Percentiles rank a stretch among this genome's conserved stretches.
phyloP scores from a whole-genome alignment of 2,888 invertebrate species.

The Campoplex capitator region DNA sequence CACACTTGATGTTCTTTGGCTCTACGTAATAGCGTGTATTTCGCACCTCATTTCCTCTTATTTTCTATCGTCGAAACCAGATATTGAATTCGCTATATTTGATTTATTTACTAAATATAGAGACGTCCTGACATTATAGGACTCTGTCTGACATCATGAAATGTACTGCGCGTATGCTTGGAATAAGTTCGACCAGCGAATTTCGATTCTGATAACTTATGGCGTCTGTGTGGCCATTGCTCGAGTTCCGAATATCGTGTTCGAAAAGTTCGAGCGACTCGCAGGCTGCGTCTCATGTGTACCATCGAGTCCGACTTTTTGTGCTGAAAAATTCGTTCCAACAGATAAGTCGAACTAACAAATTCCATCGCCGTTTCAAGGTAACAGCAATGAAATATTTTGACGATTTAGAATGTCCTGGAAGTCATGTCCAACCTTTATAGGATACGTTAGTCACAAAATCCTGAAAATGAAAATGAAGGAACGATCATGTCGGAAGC shows the following conservation, averaged over 20 bases:
- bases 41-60: constrained; percentile 8
- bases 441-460: neutral
- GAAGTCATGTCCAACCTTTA: neutral
- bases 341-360: neutral
- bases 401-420: neutral
- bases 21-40: neutral
- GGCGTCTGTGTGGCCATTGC: neutral
- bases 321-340: neutral
- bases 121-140: neutral
- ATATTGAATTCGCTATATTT: neutral
- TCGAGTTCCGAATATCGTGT: neutral
- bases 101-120: neutral
- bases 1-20: neutral
- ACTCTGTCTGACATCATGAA: neutral
- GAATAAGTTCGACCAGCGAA: neutral
- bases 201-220: neutral
- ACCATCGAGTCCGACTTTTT: neutral
- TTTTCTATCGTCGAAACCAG: neutral
- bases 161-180: neutral
- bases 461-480: neutral
- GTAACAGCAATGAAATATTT: neutral
- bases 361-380: neutral
- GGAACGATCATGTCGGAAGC: neutral
- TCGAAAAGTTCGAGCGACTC: constrained; percentile 2
- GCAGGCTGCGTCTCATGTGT: neutral